Evolutionary conservation across 2,888 invertebrate species (phyloP).

Genomic region (Ormyrus nitidulus): DNA sequence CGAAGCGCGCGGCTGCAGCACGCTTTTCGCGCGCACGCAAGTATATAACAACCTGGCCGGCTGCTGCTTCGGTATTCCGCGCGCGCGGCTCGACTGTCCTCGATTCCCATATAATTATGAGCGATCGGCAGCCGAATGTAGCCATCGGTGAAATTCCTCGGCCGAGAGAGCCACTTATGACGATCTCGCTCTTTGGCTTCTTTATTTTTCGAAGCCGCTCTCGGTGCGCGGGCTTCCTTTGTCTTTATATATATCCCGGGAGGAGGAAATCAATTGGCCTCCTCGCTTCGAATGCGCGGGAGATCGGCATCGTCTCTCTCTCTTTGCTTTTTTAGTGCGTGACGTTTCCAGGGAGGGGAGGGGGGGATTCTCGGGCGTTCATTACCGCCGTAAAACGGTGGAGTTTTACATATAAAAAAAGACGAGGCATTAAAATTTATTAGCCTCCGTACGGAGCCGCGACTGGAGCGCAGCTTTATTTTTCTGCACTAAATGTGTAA

Average conservation of each 20-base stretch:
- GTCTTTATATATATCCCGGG: not conserved
- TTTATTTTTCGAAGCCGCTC: not conserved
- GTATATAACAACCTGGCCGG: no score
- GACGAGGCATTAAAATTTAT: constrained; percentile 31
- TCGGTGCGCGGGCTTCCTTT: not conserved
- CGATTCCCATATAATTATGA: constrained; percentile 55
- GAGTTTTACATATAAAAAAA: not conserved
- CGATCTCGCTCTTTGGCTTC: not conserved
- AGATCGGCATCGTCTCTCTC: not conserved
- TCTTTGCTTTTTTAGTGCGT: no score
- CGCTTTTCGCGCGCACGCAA: no score
- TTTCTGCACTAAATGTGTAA: not conserved
- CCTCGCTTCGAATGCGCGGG: not conserved
- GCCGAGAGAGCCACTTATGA: constrained; percentile 30
- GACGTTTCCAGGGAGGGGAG: no score
- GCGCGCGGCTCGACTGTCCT: constrained; percentile 40
- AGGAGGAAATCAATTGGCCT: not conserved
- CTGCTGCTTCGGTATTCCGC: constrained; percentile 41
- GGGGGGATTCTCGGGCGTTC: no score
- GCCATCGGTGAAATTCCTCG: constrained; percentile 50
- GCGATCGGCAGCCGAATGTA: constrained; percentile 52
- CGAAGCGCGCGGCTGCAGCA: no score
- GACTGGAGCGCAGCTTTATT: not conserved
- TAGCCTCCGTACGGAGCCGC: not conserved
- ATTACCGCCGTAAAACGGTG: not conserved